A percentile compares a stretch with the other conserved stretches of the same genome.
These are phyloP conservation scores for Aproaerema taeniolella DNA, from an alignment of 2,888 invertebrate species.

Conservation along the genomic window DNA sequence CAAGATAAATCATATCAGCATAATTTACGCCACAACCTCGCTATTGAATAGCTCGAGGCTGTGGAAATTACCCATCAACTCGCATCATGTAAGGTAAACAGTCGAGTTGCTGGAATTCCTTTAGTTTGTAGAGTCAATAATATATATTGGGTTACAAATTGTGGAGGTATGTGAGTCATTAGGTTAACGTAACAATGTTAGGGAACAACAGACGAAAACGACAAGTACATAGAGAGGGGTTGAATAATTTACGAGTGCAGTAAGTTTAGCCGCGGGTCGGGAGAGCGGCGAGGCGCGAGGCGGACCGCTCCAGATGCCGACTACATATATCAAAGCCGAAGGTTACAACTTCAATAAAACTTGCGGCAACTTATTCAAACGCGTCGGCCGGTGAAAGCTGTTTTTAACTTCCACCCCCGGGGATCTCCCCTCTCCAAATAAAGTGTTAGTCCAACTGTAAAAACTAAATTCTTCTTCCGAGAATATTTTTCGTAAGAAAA, in stretches of 20 bases:
- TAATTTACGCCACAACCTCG: neutral
- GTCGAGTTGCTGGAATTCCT: neutral
- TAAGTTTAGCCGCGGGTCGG: constrained; percentile 60
- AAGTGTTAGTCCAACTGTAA: constrained; percentile 58
- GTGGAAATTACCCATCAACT: constrained; percentile 5
- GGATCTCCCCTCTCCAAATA: constrained; percentile 67
- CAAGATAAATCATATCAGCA: constrained; percentile 16
- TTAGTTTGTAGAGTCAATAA: neutral
- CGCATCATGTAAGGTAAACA: constrained; percentile 1
- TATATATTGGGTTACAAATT: neutral
- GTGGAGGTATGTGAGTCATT: constrained; percentile 5
- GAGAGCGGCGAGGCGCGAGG: constrained; percentile 40
- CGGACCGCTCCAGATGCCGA: constrained; percentile 44
- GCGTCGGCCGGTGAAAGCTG: constrained; percentile 57
- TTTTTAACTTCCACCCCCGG: constrained; percentile 69
- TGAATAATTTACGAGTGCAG: constrained; percentile 73
- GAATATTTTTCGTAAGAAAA: constrained; percentile 38
- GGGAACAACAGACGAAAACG: constrained; percentile 42
- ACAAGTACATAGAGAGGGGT: constrained; percentile 55
- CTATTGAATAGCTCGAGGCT: constrained; percentile 7
- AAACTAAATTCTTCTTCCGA: constrained; percentile 49
- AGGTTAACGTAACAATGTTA: constrained; percentile 34
- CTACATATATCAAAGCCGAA: constrained; percentile 67
- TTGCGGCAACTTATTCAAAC: constrained; percentile 48
- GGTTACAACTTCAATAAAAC: constrained; percentile 53